Base-by-base conservation (phyloP, 2,113 vertebrate species). In the Tetrao urogallus region DNA sequence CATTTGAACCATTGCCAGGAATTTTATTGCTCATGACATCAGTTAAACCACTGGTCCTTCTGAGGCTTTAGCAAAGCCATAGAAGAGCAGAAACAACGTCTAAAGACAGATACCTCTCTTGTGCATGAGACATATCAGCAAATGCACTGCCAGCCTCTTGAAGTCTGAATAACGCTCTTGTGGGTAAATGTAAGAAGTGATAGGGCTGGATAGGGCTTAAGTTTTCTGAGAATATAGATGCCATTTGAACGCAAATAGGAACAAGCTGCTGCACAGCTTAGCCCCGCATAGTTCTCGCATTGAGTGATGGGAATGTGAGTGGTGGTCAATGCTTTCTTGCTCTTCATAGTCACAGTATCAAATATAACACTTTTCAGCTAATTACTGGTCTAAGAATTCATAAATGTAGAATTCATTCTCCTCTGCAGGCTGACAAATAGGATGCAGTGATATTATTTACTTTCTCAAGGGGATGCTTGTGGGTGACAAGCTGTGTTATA, bases 101-200 rank as follows among this genome's bases (percentile, higher is more conserved):
- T 72, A 20, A 81, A 93, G 80, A 57, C 52, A 86, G 91, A 94
- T 85, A 82, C 15, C 25, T 95, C 65, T 88, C 65, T 16, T 43
- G 69, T 63, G 18, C 72, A 45, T 38, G 71, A 93, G 76, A 86
- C 57, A 22, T 60, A 88, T 90, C 61, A 72, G 82, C 88, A 92
- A 90, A 94, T 78, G 86, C 86, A 81, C 80, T 36, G 77, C 61
- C 76, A 72, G 38, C 34, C 52, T 82, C 83, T 93, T 75, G 74
- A 92, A 82, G 78, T 61, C 24, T 0, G 34, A 88, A 17, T 78
- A 77, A 40, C 32, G 25, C 73, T 69, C 82, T 91, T 64, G 47
- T 71, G 61, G 34, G 73, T 64, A 60, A 61, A 86, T 86, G 50
- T 83, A 50, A 95, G 78, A 93, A 96, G 93, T 94, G 88, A 80